Conservation (phyloP, 2,113 vertebrate genomes). For the Sciurus niger region DNA sequence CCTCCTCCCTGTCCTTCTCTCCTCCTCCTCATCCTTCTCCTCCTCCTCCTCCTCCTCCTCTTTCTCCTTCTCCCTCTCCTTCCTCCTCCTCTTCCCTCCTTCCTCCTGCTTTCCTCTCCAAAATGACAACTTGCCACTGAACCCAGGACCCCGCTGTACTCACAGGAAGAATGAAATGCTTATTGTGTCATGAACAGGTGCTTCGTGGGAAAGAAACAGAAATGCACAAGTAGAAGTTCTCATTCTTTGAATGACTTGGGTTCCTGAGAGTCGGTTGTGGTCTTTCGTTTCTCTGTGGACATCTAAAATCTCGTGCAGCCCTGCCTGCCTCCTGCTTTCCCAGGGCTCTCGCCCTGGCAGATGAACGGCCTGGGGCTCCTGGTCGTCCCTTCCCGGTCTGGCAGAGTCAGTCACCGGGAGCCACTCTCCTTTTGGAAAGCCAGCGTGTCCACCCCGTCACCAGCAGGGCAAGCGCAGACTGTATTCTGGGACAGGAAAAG, state of each 20-base stretch:
- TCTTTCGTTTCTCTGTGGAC: neutral
- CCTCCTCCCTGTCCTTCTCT: too few species aligned
- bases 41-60: too few species aligned
- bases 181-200: neutral
- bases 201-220: conserved; percentile 33
- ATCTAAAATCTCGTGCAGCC: neutral
- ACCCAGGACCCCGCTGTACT: rapidly evolving
- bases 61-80: neutral
- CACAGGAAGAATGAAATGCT: neutral
- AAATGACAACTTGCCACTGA: neutral
- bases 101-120: neutral
- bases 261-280: neutral
- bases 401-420: neutral
- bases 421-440: rapidly evolving
- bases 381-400: neutral
- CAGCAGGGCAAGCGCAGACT: neutral
- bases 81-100: neutral
- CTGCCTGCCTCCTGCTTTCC: conserved; percentile 28
- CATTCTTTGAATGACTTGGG: neutral
- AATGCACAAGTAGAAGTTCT: neutral
- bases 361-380: neutral
- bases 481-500: neutral
- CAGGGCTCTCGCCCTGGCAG: neutral
- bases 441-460: neutral
- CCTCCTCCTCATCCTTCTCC: neutral